Conservation (phyloP, 2,113 vertebrate genomes). For the Eonycteris spelaea region DNA sequence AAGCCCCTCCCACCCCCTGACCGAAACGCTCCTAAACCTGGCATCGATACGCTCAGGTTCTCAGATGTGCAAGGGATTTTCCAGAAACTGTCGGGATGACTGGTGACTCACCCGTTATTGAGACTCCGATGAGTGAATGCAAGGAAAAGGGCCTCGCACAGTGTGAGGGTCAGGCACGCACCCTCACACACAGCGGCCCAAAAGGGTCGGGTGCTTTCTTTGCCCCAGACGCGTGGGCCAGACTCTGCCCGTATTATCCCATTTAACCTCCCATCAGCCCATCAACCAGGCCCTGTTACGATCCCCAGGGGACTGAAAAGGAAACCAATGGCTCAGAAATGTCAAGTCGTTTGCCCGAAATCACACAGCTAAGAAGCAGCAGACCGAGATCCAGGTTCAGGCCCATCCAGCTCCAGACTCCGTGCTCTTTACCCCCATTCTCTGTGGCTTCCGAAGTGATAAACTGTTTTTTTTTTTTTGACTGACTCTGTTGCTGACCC, state of each 20-base stretch:
- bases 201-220: rapidly evolving
- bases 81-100: neutral
- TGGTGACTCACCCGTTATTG: rapidly evolving
- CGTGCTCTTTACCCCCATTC: too few species aligned
- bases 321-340: neutral
- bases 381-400: neutral
- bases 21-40: too few species aligned
- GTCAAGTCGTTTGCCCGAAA: neutral
- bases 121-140: rapidly evolving
- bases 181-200: rapidly evolving
- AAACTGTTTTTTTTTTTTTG: neutral
- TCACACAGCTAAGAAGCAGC: neutral
- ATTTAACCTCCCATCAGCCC: neutral
- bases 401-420: neutral
- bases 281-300: neutral
- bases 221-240: too few species aligned
- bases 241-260: neutral
- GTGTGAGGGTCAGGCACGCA: too few species aligned
- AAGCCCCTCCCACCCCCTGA: rapidly evolving
- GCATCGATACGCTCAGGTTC: neutral
- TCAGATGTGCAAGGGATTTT: neutral
- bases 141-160: neutral
- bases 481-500: neutral
- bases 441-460: neutral
- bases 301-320: neutral